Evolutionary conservation across 1,140 invertebrate species (phyloP).

Genomic region (Ctenoplectra terminalis): DNA sequence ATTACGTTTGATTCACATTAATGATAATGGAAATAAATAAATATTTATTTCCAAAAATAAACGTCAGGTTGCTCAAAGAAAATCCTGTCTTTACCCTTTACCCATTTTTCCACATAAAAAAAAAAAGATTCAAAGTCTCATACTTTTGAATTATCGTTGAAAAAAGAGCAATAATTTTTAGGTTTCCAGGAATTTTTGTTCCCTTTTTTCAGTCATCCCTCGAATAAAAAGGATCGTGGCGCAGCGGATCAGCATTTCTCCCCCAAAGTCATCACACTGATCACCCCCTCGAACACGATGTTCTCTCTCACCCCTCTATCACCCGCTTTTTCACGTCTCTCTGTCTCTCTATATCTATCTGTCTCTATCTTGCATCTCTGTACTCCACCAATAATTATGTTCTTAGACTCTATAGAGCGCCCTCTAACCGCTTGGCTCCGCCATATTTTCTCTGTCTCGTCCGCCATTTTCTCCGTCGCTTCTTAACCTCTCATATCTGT

Average conservation of each 20-base stretch:
- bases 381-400: constrained; percentile 8
- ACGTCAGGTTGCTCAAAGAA: no score
- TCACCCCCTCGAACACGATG: not conserved
- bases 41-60: no score
- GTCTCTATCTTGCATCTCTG: constrained; percentile 10
- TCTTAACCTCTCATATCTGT: constrained; percentile 63
- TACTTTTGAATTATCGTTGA: no score
- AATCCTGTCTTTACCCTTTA: no score
- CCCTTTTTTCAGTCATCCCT: not conserved
- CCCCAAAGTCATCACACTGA: not conserved
- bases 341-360: constrained; percentile 17
- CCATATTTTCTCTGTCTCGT: constrained; percentile 11
- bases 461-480: constrained; percentile 44
- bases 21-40: no score
- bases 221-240: not conserved
- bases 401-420: not conserved
- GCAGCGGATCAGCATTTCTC: constrained; percentile 9
- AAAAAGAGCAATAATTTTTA: no score
- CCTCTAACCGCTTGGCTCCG: not conserved
- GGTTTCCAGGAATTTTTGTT: not conserved
- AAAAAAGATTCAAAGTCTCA: no score
- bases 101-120: no score
- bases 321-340: constrained; percentile 42
- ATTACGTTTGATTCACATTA: no score
- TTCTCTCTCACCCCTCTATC: not conserved